Evolutionary conservation across 2,113 vertebrate species (phyloP).

Genomic region (Syngnathus scovelli): DNA sequence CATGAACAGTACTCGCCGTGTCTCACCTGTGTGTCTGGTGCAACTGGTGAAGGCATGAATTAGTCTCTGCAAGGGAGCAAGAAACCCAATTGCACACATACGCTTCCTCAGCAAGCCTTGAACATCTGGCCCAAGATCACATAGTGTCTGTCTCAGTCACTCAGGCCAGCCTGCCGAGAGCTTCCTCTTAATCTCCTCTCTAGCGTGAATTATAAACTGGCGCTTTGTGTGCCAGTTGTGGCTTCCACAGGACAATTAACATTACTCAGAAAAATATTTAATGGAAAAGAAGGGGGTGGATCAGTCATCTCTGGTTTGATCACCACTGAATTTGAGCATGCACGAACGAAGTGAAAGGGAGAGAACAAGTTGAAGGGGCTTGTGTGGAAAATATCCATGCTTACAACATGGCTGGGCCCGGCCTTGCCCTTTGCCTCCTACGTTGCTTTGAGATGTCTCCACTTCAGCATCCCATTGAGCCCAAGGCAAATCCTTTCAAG

Average conservation of each 20-base stretch:
- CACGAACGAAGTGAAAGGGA: constrained; percentile 42
- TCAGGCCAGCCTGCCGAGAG: constrained; percentile 64
- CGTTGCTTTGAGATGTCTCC: constrained; percentile 26
- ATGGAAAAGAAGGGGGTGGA: constrained; percentile 45
- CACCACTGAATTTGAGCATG: constrained; percentile 23
- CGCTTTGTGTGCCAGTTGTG: constrained; percentile 74
- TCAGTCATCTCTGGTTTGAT: constrained; percentile 49
- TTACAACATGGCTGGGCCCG: constrained; percentile 12
- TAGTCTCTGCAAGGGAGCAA: constrained; percentile 41
- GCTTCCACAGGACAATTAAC: constrained; percentile 99
- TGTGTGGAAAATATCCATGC: background rate
- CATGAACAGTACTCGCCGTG: constrained; percentile 21
- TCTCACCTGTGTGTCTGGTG: constrained; percentile 25
- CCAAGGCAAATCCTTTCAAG: constrained; percentile 56
- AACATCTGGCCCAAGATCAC: constrained; percentile 53
- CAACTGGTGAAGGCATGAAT: constrained; percentile 51
- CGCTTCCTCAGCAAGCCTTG: constrained; percentile 7
- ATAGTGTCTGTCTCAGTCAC: constrained; percentile 56
- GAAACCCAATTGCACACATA: constrained; percentile 41
- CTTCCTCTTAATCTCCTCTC: constrained; percentile 81
- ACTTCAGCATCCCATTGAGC: constrained; percentile 32
- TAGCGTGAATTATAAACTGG: constrained; percentile 90
- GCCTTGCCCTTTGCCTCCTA: constrained; percentile 41
- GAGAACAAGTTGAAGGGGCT: constrained; percentile 19
- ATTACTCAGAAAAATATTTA: constrained; percentile 80